Base-by-base conservation (phyloP, 2,888 invertebrate species). In the Priocnemis perturbator region DNA sequence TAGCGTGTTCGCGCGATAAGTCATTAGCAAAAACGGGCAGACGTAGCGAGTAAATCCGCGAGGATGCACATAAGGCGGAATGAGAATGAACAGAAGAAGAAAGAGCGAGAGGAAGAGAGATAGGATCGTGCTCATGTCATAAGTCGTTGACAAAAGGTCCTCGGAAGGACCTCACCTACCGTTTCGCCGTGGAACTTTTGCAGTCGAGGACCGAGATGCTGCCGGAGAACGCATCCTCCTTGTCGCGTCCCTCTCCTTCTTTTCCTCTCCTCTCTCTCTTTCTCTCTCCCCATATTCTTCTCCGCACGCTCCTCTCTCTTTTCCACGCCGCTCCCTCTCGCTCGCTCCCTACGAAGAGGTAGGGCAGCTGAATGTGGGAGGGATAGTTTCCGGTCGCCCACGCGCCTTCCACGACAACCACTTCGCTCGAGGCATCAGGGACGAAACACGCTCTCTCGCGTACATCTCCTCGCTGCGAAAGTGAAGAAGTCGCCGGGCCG, bases 331-430 rank as follows among this genome's bases (percentile, higher is more conserved):
- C 61, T 67, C 65, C 64, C 62, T 65, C 68, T 60, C 56, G 48
- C 69, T 68, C 62, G 64, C 73, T 73, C 69, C 72, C 73, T 71
- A 73, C 69, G 65, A 60, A 69, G 77, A 79, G 83, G 82, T 78
- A 82, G 83, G 82, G 79, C 79, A 83, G 78, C 79, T 77, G 77
- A 79, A 82, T 83, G 85, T 92, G 91, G 91, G 91, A 91, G 91
- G 91, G 91, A 91, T 90, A 90, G 90, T 90, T 90, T 90, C 90
- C 85, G 86, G 86, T 86, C 85, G 82, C 86, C 84, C 83, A 86
- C 86, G 82, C 83, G 74, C 74, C 78, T 79, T 37, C 71, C 78
- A 78, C 82, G 79, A 82, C 79, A 76, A 79, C 76, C 84, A 85
- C 81, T 82, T 81, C 75, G 79, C 77, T 79, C 68, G 81, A 77